Evolutionary conservation across 1,140 invertebrate species (phyloP), one percentile per base, ranked within the genome.

Genomic region (Aphaenogaster ashmeadi): DNA sequence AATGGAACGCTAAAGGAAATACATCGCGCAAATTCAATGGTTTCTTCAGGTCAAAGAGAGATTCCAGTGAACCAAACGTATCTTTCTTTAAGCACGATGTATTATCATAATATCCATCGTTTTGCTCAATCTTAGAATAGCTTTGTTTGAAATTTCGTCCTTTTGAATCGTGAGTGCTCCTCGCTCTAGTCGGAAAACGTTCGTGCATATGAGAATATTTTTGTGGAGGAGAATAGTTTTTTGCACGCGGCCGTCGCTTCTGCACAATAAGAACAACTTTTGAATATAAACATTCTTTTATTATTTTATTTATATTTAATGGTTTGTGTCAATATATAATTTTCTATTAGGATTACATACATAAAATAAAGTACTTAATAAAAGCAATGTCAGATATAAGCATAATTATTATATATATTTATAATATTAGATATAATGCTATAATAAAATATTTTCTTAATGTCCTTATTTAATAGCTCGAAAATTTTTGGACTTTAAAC

Each of bases 1-100:
- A 69, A 33, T 87, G 36, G 18, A 90, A 56, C 8, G 69, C 13
- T 54, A 89, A 47, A 11, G 78, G 83, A 8, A 85, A 69, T 33
- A 90, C 71, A 41, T 93, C 72, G 1, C 66, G 71, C 47, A 94
- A 72, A 50, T 91, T 80, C 13, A 94, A 47, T 2, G 90, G 88
- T 69, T 90, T 94, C 38, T 90, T 91, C 1, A 94, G 8, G 11
- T 93, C 87, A 15, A 94, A 94, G 7, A 94, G 86, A 38, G 93
- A 93, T 77, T 94, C 93, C 15, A 94, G 67, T 0, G 89, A 93
- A 5, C 60, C 81, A 54, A 90, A 92, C 0, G 69, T 54, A 72
- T 93, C 90, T 47, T 89, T 89, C 9, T 69, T 92, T 64, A 92
- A 72, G 13, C 9, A 18, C 0, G 78, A n/a, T 0, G 78, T 58